Conservation (phyloP, 2,113 vertebrate species). For the Condylura cristata region DNA sequence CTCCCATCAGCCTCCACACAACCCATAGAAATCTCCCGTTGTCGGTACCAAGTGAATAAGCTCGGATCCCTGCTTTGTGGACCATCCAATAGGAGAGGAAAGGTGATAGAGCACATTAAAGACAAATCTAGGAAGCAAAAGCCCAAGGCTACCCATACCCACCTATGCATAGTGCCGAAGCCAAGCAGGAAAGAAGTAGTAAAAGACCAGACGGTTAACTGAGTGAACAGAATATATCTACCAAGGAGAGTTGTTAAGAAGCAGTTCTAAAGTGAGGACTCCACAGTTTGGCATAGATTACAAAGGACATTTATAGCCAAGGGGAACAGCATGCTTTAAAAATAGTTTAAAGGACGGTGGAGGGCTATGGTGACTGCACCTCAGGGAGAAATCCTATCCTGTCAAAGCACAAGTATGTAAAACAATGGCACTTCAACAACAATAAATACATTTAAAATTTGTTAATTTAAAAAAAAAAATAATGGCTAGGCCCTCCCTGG, state of each 20-base stretch:
- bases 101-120: neutral
- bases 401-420: no score
- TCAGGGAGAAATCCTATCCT: no score
- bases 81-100: neutral
- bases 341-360: neutral
- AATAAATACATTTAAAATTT: no score
- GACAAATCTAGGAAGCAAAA: neutral
- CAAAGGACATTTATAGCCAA: neutral
- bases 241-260: neutral
- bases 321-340: neutral
- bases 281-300: neutral
- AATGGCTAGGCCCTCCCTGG: no score
- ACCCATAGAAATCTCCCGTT: neutral
- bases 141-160: neutral
- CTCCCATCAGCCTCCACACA: neutral
- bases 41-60: neutral
- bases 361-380: no score
- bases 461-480: no score
- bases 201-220: neutral
- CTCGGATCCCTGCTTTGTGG: neutral
- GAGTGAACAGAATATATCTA: neutral
- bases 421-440: no score
- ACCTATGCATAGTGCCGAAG: neutral
- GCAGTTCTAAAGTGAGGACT: neutral
- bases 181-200: neutral